Percentiles rank a stretch among this genome's conserved stretches.
phyloP scores from a whole-genome alignment of 2,888 invertebrate genomes.

The Tenodera sinensis region DNA sequence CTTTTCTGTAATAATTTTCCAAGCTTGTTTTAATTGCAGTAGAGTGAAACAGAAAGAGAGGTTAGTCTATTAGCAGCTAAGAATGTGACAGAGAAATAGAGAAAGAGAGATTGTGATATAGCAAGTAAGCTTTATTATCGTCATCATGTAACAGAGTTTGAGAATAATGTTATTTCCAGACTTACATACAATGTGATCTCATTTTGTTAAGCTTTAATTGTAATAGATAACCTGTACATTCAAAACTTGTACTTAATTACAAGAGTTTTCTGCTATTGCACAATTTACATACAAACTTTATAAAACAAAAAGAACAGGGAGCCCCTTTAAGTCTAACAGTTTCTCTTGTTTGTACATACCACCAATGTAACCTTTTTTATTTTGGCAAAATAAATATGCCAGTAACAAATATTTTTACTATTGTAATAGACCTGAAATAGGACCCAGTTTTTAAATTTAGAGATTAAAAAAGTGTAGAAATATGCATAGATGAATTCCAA shows the following conservation, averaged over 20 bases:
- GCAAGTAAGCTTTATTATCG: neutral
- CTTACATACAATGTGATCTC: neutral
- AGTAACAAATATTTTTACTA: neutral
- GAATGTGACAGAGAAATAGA: neutral
- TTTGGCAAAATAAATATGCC: neutral
- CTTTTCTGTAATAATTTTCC: neutral
- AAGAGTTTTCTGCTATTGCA: neutral
- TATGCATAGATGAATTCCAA: neutral
- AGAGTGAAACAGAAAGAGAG: neutral
- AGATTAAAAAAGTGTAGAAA: neutral
- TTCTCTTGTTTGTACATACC: neutral
- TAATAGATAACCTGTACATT: neutral
- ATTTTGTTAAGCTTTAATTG: neutral
- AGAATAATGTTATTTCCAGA: neutral
- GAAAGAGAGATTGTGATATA: neutral
- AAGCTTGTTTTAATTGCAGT: neutral
- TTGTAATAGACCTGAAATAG: neutral
- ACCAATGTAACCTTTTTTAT: neutral
- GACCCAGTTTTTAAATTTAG: neutral
- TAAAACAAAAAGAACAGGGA: neutral
- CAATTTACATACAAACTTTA: neutral
- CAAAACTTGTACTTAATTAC: neutral
- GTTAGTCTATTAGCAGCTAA: neutral
- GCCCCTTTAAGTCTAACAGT: neutral
- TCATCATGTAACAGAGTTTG: neutral